Evolutionary conservation across 2,113 vertebrate genomes (phyloP), one percentile per base, ranked within the genome.

Genomic region (Petrocephalus zakoni): DNA sequence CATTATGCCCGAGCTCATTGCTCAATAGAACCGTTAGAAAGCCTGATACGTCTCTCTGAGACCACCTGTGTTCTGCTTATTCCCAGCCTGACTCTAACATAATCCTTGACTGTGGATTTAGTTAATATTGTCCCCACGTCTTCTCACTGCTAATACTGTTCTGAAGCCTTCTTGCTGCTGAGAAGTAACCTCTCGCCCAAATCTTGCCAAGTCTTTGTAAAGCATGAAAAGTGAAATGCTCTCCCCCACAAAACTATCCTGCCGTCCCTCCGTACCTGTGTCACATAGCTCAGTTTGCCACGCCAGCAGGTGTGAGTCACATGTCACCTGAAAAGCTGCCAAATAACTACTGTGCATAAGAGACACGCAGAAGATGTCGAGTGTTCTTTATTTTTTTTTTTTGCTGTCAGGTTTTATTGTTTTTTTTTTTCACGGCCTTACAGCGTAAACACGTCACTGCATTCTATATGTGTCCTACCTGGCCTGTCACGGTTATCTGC

Each of bases 401-500:
- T n/a, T 3, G 11, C 42, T 81, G 42, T 81, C 75, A 81, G 75
- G 19, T 81, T 81, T 42, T 10, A 13, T 86, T 58, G 19, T 29
- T 83, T 83, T 19, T 58, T 58, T 6, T 17, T 21, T 56, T 85
- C n/a, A 13, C 61, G 25, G 61, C 13, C 83, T 29, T 52, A 2
- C 13, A 6, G n/a, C 13, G 25, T 85, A 53, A 86, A 55, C 49
- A 25, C 46, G n/a, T 86, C 52, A 17, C 86, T n/a, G 34, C 11
- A 42, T 19, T 88, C 72, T 87, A 68, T 37, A 2, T 88, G 61
- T 88, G 52, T 64, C 64, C 51, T 68, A 53, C 86, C 85, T 25
- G 8, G 34, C 47, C 78, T 88, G 21, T 29, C 29, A 47, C 46
- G 13, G n/a, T 81, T 8, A 55, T 78, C 72, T 34, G 58, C 53